Evolutionary conservation across 2,797 vertebrate species (phyloP), one percentile per base, ranked within the genome.

Genomic region (Rhinoraja longicauda): DNA sequence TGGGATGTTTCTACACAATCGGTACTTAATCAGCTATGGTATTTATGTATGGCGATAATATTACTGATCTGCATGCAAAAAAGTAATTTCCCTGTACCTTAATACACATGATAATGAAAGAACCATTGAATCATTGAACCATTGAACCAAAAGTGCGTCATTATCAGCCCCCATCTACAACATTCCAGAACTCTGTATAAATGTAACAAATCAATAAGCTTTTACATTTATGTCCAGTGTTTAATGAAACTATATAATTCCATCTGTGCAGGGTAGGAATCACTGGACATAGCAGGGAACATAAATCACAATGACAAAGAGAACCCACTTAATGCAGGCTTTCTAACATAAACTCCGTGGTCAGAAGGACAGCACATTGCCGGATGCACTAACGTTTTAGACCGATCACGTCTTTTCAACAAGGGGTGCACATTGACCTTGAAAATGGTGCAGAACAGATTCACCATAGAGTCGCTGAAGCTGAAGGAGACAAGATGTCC

Each of bases 141-240:
- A 53, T 53, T 53, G 45, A 53, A 53, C 45, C 45, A 53, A 53
- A 53, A 45, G 45, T 73, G 24, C 19, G 73, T 73, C 70, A 21
- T 73, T 73, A 73, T 73, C 70, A 1, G n/a, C 21, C n/a, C 62
- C 84, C 84, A 67, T 88, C n/a, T 7, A 21, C 84, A 36, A 4
- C 7, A 67, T 36, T n/a, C n/a, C 36, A 8, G n/a, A 32, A 21
- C 64, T 67, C 84, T 1, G n/a, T 67, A 36, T 32, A 88, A 21
- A 21, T 88, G 82, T 19, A 86, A 19, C 15, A 67, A 88, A 88
- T 88, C 84, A 67, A 24, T 88, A 88, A 88, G 17, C 84, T 88
- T 88, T 88, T 19, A 88, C n/a, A 32, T 88, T 8, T 88, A 64
- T 64, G 84, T n/a, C 29, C 84, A 8, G 15, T 88, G 19, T 88